A percentile compares a stretch with the other conserved stretches of the same genome.
phyloP scores from a whole-genome alignment of 37 sponge, comb jelly and placozoan genomes.

The Tethya wilhelma region DNA sequence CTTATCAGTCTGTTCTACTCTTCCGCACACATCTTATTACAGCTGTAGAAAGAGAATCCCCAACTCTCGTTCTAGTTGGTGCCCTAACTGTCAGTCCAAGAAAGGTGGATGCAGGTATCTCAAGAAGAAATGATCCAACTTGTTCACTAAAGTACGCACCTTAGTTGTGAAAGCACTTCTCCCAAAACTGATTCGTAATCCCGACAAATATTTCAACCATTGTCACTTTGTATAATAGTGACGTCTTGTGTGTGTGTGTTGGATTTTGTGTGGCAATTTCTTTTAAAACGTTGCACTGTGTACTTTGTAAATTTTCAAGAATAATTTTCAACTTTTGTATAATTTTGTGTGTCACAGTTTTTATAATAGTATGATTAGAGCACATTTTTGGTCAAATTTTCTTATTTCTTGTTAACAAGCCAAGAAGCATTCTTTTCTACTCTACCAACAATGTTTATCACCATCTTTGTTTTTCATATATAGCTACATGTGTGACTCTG shows the following conservation, averaged over 20 bases:
- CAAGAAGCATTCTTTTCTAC: too few species aligned
- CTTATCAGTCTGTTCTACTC: too few species aligned
- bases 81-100: constrained; percentile 38
- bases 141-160: too few species aligned
- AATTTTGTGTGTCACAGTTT: background rate
- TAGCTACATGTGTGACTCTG: too few species aligned
- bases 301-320: background rate
- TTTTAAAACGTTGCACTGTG: background rate
- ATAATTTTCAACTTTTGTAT: background rate
- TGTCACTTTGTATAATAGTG: background rate
- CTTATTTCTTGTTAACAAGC: too few species aligned
- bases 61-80: constrained; percentile 3
- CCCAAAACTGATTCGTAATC: too few species aligned
- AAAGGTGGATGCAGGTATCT: constrained; percentile 47
- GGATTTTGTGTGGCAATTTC: background rate
- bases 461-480: too few species aligned
- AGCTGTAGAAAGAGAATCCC: constrained; percentile 42
- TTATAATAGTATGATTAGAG: background rate
- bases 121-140: constrained; percentile 27
- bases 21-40: too few species aligned
- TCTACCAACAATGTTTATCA: too few species aligned
- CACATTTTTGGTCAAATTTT: too few species aligned
- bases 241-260: background rate
- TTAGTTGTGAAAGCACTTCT: too few species aligned
- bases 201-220: too few species aligned